A percentile compares a stretch with the other conserved stretches of the same genome.
Evolutionary conservation across 2,113 vertebrate species (phyloP).

Genomic region (Notiomystis cincta): DNA sequence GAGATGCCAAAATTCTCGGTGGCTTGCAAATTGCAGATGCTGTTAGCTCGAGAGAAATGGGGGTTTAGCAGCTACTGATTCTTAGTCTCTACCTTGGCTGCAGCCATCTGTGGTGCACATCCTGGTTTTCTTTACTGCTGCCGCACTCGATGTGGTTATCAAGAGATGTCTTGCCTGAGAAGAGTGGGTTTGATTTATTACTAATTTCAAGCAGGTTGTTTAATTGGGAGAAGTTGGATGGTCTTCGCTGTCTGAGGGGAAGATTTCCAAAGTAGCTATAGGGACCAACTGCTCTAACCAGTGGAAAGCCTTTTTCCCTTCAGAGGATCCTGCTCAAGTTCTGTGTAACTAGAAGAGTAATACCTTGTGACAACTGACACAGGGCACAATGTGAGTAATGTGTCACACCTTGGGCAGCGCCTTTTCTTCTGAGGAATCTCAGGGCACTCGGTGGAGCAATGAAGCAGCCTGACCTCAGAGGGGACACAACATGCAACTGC

Average conservation of each 20-base stretch:
- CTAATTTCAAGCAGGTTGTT: slow-evolving; percentile 43
- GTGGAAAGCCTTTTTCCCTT: background rate
- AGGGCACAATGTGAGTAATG: background rate
- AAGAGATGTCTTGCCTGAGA: slow-evolving; percentile 62
- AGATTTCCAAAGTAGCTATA: background rate
- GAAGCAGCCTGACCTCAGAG: background rate
- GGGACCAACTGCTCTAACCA: background rate
- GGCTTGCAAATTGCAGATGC: background rate
- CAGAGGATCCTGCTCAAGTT: slow-evolving; percentile 5
- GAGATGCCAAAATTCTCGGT: background rate
- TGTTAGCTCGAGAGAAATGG: background rate
- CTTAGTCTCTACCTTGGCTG: background rate
- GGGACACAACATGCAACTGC: background rate
- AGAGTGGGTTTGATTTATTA: slow-evolving; percentile 39
- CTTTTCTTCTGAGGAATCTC: background rate
- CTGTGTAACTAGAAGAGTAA: background rate
- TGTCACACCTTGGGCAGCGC: background rate
- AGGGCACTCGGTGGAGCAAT: background rate
- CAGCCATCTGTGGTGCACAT: background rate
- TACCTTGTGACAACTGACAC: background rate
- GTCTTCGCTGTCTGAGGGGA: background rate
- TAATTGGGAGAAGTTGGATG: slow-evolving; percentile 14
- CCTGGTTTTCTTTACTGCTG: background rate
- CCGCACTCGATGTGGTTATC: background rate
- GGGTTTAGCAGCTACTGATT: background rate